Percentiles rank a stretch among this genome's conserved stretches.
These are phyloP conservation scores for Myiotriccus ornatus DNA, from an alignment of 2,797 vertebrate species.

Conservation along the genomic window DNA sequence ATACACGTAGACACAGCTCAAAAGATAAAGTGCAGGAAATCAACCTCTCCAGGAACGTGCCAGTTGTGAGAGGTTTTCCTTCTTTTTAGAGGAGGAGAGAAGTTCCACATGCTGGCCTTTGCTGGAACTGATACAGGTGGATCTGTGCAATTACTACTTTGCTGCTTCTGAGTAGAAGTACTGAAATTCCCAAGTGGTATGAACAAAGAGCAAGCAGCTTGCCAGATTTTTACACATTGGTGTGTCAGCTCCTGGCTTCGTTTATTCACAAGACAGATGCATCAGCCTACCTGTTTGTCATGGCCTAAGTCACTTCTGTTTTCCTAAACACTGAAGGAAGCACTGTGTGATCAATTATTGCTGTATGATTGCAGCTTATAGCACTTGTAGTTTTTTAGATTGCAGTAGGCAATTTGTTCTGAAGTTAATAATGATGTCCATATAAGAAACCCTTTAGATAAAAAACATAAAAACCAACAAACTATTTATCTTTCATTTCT, in stretches of 20 bases:
- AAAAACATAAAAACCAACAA: neutral
- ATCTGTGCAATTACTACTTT: neutral
- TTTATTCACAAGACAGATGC: neutral
- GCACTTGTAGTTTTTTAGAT: neutral
- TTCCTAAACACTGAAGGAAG: neutral
- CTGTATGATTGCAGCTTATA: neutral
- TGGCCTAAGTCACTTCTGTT: neutral
- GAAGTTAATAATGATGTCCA: neutral
- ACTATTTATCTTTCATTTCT: neutral
- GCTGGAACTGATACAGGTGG: neutral
- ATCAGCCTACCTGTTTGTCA: neutral
- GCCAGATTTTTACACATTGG: neutral
- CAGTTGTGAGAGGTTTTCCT: neutral
- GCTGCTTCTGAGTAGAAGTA: neutral
- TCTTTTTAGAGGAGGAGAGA: neutral
- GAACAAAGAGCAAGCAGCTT: neutral
- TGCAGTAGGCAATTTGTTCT: neutral
- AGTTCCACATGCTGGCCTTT: accelerated
- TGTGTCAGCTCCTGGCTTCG: neutral
- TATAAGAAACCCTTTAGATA: neutral
- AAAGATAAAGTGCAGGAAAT: neutral
- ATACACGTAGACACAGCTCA: neutral
- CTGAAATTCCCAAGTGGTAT: neutral
- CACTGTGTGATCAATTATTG: neutral
- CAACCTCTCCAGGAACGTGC: neutral